Base-by-base conservation (phyloP, 1,140 invertebrate species). In the Anoplophora glabripennis region DNA sequence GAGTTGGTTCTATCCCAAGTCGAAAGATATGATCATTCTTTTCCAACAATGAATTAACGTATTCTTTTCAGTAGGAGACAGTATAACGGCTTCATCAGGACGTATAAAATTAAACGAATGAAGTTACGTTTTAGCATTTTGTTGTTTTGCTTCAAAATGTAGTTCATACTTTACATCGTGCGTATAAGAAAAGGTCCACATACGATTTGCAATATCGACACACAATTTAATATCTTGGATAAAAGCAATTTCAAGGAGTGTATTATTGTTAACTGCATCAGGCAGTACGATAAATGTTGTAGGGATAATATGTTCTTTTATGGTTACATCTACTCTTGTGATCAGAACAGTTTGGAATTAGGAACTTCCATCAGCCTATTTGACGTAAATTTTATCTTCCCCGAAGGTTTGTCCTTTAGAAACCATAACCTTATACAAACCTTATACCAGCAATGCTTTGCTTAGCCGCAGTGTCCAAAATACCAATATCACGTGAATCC, bases 21-120 rank as follows among this genome's bases (percentile, higher is more conserved):
- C 35, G 57, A 59, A 59, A n/a, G 18, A 59, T 12, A n/a, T 37
- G 12, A 21, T 28, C 28, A 52, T 58, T 12, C 38, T 57, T 17
- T 9, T 15, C 15, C 28, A 57, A 7, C 18, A 49, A 28, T n/a
- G 36, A 9, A 14, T 57, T 57, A 8, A 38, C 3, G 33, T 33
- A 15, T n/a, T n/a, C n/a, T n/a, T n/a, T n/a, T n/a, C n/a, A n/a
- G n/a, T n/a, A n/a, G n/a, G n/a, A n/a, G n/a, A 33, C 17, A 49
- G 17, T n/a, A n/a, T 38, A n/a, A 8, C n/a, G n/a, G n/a, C 36
- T 38, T 38, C 36, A 38, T 38, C 36, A 2, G 21, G 47, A 21
- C 15, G 17, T 7, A 17, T 33, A 10, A 15, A n/a, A n/a, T n/a
- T n/a, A n/a, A n/a, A n/a, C n/a, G n/a, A n/a, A n/a, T n/a, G n/a